These are phyloP conservation scores for Nipponia nippon DNA, from an alignment of 2,113 vertebrate genomes.

Conservation along the genomic window DNA sequence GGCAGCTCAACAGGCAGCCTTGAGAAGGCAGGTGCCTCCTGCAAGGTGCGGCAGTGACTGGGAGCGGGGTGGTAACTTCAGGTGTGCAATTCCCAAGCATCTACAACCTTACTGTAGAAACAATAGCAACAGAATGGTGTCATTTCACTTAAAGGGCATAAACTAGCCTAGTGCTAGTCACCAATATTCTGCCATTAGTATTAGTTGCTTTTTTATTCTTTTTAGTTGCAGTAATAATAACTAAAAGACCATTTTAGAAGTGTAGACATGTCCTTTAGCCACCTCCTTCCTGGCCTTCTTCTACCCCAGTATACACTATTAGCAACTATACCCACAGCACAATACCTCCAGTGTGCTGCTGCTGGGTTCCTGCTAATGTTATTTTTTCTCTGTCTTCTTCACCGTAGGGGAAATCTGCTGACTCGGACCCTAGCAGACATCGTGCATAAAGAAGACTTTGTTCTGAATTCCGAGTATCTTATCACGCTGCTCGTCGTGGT, in stretches of 20 bases:
- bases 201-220: background rate
- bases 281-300: background rate
- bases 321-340: background rate
- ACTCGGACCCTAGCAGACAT: conserved; percentile 83
- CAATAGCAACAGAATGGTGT: background rate
- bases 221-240: background rate
- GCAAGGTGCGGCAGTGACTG: rapidly evolving
- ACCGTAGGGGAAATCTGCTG: conserved; percentile 81
- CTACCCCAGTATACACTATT: background rate
- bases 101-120: background rate
- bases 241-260: background rate
- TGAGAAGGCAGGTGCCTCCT: background rate
- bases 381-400: background rate
- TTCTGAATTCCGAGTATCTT: conserved; percentile 91
- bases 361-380: background rate
- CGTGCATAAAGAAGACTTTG: conserved; percentile 89
- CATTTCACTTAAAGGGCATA: background rate
- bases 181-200: background rate
- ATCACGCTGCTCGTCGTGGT: conserved; percentile 91
- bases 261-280: background rate
- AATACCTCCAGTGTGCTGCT: background rate
- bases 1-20: background rate
- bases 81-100: background rate
- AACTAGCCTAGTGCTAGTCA: background rate
- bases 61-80: background rate